Base-by-base conservation (phyloP, 2,797 vertebrate species). In the Naso thynnoides region DNA sequence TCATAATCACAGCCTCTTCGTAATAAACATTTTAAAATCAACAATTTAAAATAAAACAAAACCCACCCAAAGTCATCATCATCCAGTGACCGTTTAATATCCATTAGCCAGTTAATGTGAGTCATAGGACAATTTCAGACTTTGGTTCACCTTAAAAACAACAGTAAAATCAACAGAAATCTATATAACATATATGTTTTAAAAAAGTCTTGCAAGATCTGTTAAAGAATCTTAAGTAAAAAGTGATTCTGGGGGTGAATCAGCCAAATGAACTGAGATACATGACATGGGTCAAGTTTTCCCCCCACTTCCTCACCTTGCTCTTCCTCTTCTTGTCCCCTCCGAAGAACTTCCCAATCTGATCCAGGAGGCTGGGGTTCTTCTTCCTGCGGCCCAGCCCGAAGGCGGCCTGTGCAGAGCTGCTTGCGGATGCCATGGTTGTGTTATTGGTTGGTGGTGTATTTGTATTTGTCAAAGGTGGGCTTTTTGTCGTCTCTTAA, bases 261-360 rank as follows among this genome's bases (percentile, higher is more conserved):
- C 53, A 69, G 73, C 74, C 76, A 49, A 83, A 66, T 31, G 11
- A 77, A 86, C 64, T 45, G 66, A 80, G 44, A 81, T 49, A 70
- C 39, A 56, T 13, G 31, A 71, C 70, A 66, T 24, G 45, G 21
- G 52, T 76, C 31, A 4, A 61, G 72, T 50, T 76, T 65, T 66
- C 69, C 62, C 93, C 91, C 90, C 89, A 90, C 88, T 90, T 93
- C 94, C 91, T 99, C 98, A 99, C 98, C 98, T 99, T 99, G 94
- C 96, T 96, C 96, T 98, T 96, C 89, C 96, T 97, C 94, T 97
- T 97, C 88, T 96, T 97, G 92, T 99, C 97, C 65, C 96, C 96
- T 88, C 96, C 96, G 92, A 99, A 99, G 96, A 99, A 96, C 85
- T 96, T 97, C 83, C 98, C 98, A 83, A 99, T 95, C 89, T 98